Evolutionary conservation across 2,797 vertebrate species (phyloP).

Genomic region (Tangara arthus): DNA sequence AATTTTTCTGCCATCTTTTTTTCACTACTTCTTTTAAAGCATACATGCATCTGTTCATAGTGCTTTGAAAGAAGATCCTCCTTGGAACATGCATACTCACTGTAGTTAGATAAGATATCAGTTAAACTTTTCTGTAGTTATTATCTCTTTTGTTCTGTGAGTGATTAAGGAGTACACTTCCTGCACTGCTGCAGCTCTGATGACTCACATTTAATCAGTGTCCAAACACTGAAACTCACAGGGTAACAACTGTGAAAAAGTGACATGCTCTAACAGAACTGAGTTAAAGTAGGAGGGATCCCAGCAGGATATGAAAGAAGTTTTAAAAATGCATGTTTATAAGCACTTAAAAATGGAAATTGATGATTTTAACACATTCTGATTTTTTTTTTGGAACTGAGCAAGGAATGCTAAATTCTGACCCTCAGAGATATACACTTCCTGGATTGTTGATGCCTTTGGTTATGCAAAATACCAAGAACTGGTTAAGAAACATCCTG

Average conservation of each 20-base stretch:
- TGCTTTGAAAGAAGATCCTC: background rate
- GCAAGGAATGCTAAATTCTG: background rate
- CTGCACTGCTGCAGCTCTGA: background rate
- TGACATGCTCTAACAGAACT: background rate
- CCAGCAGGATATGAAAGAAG: background rate
- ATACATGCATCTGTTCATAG: background rate
- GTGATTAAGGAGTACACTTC: background rate
- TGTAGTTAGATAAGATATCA: background rate
- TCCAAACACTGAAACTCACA: background rate
- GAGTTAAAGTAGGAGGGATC: background rate
- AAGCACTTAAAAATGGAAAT: background rate
- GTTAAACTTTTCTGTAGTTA: background rate
- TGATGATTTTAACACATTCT: background rate
- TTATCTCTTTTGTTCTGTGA: background rate
- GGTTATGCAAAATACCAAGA: background rate
- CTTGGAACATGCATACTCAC: background rate
- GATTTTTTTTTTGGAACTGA: background rate
- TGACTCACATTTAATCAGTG: background rate
- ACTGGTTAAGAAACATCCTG: background rate
- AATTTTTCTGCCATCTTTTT: background rate
- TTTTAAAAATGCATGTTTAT: background rate
- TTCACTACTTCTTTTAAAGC: background rate
- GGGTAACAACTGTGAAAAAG: background rate
- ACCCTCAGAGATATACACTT: fast-evolving
- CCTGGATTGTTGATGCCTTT: background rate